Evolutionary conservation across 2,888 invertebrate species (phyloP).

Genomic region (Seira sanloemensis): DNA sequence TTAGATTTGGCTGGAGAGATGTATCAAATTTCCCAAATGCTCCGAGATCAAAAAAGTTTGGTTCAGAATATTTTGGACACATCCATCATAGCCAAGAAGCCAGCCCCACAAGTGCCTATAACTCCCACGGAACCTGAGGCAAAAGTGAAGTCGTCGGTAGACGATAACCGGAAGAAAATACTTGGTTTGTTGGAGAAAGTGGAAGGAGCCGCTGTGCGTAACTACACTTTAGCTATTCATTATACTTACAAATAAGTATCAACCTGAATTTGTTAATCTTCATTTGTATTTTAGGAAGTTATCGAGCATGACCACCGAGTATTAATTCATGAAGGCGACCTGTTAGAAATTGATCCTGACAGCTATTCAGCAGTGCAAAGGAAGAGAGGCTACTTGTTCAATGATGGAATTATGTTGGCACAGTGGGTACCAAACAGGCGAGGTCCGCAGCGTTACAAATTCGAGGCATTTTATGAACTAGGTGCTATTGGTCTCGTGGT

Average conservation of each 20-base stretch:
- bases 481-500: conserved; percentile 92
- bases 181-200: conserved; percentile 88
- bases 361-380: conserved; percentile 91
- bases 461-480: conserved; percentile 88
- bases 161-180: conserved; percentile 81
- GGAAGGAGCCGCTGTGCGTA: conserved; percentile 86
- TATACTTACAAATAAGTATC: too few species aligned
- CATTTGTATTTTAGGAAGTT: conserved; percentile 79
- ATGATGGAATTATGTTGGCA: conserved; percentile 93
- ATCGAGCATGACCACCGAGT: conserved; percentile 85
- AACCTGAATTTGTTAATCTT: conserved; percentile 6
- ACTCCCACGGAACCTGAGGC: conserved; percentile 74
- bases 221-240: too few species aligned
- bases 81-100: conserved; percentile 78
- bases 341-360: conserved; percentile 91
- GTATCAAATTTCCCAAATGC: conserved; percentile 96
- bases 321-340: conserved; percentile 93
- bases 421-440: conserved; percentile 85
- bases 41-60: conserved; percentile 93
- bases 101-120: conserved; percentile 55
- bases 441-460: conserved; percentile 88
- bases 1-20: conserved; percentile 96
- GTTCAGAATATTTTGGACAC: conserved; percentile 78
- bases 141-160: conserved; percentile 75
- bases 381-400: conserved; percentile 94